Evolutionary conservation across 2,888 invertebrate species (phyloP).

Genomic region (Drosophila austrosaltans): DNA sequence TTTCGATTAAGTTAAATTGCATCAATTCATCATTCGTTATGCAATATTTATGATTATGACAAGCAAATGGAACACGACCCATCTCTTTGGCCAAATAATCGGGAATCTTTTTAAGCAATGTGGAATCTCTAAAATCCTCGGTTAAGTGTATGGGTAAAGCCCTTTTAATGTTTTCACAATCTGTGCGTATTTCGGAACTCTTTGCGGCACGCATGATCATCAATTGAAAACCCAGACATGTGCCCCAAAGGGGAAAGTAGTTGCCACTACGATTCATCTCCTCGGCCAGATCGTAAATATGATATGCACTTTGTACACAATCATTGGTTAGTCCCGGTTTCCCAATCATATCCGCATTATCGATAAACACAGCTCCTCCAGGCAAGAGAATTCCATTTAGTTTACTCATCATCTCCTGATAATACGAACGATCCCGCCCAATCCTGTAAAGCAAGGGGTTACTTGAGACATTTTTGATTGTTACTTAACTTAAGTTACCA

Average conservation of each 20-base stretch:
- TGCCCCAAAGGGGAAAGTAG: slow-evolving; percentile 94
- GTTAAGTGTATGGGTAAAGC: slow-evolving; percentile 88
- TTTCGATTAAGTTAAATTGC: slow-evolving; percentile 8
- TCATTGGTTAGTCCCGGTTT: slow-evolving; percentile 83
- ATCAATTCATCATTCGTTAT: slow-evolving; percentile 84
- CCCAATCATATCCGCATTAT: slow-evolving; percentile 71
- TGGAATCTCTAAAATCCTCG: slow-evolving; percentile 85
- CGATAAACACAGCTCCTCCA: slow-evolving; percentile 90
- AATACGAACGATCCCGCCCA: slow-evolving; percentile 85
- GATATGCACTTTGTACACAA: slow-evolving; percentile 86
- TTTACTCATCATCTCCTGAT: slow-evolving; percentile 85
- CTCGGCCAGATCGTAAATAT: slow-evolving; percentile 88
- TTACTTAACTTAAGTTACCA: slow-evolving; percentile 84
- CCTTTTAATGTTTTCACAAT: slow-evolving; percentile 86
- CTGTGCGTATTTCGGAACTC: slow-evolving; percentile 84
- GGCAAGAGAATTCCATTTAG: slow-evolving; percentile 92
- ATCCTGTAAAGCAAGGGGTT: slow-evolving; percentile 84
- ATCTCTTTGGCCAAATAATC: slow-evolving; percentile 86
- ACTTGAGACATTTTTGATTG: neutral
- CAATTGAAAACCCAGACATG: slow-evolving; percentile 94
- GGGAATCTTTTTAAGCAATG: slow-evolving; percentile 87
- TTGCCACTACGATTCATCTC: slow-evolving; percentile 87
- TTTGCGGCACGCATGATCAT: slow-evolving; percentile 87
- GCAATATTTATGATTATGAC: slow-evolving; percentile 90
- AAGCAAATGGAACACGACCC: slow-evolving; percentile 86